A percentile compares a stretch with the other conserved stretches of the same genome.
phyloP scores from a whole-genome alignment of 2,797 vertebrate species.

The Brachymystax lenok region DNA sequence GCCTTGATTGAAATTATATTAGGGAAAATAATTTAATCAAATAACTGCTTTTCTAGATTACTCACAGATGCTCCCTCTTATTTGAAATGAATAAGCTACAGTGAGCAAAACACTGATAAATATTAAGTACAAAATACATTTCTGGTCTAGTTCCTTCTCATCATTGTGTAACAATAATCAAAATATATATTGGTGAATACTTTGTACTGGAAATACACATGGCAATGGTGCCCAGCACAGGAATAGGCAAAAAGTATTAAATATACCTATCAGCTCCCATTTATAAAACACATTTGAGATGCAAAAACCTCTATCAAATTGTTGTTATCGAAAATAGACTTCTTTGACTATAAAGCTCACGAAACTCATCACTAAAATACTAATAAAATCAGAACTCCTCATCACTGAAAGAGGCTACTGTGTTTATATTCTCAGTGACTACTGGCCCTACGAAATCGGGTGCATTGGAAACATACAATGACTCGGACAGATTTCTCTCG shows the following conservation, averaged over 20 bases:
- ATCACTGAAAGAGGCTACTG: slow-evolving; percentile 56
- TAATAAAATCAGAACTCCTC: slow-evolving; percentile 68
- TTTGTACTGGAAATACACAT: slow-evolving; percentile 19
- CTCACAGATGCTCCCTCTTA: slow-evolving; percentile 18
- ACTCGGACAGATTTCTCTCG: slow-evolving; percentile 5
- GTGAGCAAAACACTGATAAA: slow-evolving; percentile 14
- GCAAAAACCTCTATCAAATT: slow-evolving; percentile 3
- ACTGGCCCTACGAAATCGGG: slow-evolving; percentile 23
- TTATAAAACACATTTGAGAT: slow-evolving; percentile 26
- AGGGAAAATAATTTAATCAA: too few species aligned
- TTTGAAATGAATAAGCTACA: neutral
- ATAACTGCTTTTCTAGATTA: too few species aligned
- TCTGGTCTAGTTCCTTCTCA: slow-evolving; percentile 12
- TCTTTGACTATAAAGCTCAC: slow-evolving; percentile 21
- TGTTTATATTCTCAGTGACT: slow-evolving; percentile 37
- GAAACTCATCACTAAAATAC: neutral
- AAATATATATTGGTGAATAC: neutral
- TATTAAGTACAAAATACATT: slow-evolving; percentile 18
- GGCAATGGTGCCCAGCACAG: neutral
- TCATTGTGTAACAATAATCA: slow-evolving; percentile 11
- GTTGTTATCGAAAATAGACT: slow-evolving; percentile 23
- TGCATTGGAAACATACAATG: slow-evolving; percentile 60
- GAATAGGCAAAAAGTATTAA: slow-evolving; percentile 18
- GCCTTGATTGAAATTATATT: neutral
- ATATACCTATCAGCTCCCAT: slow-evolving; percentile 6